Conservation (phyloP, 2,113 vertebrate species). For the Nymphicus hollandicus region DNA sequence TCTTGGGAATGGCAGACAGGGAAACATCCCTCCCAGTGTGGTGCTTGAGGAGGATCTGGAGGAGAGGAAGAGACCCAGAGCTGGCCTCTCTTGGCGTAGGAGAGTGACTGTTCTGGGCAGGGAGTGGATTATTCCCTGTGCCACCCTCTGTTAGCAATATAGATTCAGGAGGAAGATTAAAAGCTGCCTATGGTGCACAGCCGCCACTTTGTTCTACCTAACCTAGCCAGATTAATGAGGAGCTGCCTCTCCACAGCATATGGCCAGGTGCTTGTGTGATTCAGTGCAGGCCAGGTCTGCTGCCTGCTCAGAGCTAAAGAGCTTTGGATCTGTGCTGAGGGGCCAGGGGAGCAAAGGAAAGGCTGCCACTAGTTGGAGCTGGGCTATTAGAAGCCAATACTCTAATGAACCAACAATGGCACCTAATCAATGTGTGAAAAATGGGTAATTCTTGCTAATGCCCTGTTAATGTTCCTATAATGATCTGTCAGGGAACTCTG, state of each 20-base stretch:
- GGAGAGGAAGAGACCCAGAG: background rate
- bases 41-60: background rate
- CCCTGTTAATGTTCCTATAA: constrained; percentile 79
- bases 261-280: background rate
- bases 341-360: background rate
- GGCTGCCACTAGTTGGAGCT: constrained; percentile 36
- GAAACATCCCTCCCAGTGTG: background rate
- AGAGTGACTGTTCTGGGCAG: background rate
- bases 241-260: background rate
- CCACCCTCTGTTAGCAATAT: background rate
- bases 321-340: constrained; percentile 27
- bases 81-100: background rate
- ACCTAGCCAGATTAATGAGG: constrained; percentile 41
- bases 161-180: constrained; percentile 14
- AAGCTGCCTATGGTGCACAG: background rate
- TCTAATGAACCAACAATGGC: constrained; percentile 74
- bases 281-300: background rate
- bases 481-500: constrained; percentile 76
- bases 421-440: constrained; percentile 82
- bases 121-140: background rate
- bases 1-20: background rate
- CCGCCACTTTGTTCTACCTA: background rate
- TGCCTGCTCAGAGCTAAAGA: background rate
- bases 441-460: constrained; percentile 79
- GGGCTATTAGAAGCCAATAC: constrained; percentile 71